Evolutionary conservation across 2,113 vertebrate species (phyloP), one percentile per base, ranked within the genome.

Genomic region (Ardeotis arabs): DNA sequence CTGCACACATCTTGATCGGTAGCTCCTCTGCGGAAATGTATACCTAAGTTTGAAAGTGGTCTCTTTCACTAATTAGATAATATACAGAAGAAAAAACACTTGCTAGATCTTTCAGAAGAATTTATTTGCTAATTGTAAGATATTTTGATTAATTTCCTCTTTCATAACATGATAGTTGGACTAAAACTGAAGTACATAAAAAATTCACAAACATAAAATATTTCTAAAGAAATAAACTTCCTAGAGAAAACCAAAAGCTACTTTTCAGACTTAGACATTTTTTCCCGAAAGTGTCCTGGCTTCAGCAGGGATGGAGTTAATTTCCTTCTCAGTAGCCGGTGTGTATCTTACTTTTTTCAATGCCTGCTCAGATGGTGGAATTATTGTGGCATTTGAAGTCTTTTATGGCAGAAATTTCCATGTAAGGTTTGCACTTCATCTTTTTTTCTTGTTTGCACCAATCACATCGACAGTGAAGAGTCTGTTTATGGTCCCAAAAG

Each of bases 201-300:
- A 84, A 79, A 74, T 28, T 55, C 33, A 79, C 23, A 45, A 73
- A 74, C 13, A 13, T 35, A 79, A 83, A 78, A 63, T 90, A 53
- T 63, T 95, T 77, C 24, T 74, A 70, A 87, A 87, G 44, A 75
- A 87, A 70, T 58, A 87, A 63, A 69, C 18, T 85, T 95, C 62
- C 15, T 35, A 33, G 50, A 53, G 55, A 62, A 77, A 58, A 10
- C 16, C 20, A 8, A 52, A 82, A 72, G 66, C 68, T 80, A 14
- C 15, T 66, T 95, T 59, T 53, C 53, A 83, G 19, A 58, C 6
- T 87, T 79, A 33, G 0, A 27, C 85, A 88, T 76, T 89, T 73
- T 93, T 29, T 53, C 13, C 52, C 78, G 68, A 82, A 96, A 90
- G 93, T 35, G 35, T 35, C 35, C 35, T 35, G 35, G 35, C 35